phyloP scores from a whole-genome alignment of 2,888 invertebrate genomes.

The Parthenolecanium corni region DNA sequence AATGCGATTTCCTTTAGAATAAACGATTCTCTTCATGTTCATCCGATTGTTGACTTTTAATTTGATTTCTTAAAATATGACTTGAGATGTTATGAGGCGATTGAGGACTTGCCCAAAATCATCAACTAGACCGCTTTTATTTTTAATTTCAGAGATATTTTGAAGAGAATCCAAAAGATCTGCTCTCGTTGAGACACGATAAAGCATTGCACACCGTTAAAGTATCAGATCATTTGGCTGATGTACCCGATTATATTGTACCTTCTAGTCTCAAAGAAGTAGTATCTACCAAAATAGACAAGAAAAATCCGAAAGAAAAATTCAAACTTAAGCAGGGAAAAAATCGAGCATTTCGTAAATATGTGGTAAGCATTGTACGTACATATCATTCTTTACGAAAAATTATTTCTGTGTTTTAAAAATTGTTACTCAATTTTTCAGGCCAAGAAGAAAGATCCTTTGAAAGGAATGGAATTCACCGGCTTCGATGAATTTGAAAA shows the following conservation, averaged over 20 bases:
- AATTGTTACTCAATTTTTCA: conserved; percentile 39
- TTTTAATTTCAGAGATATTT: conserved; percentile 58
- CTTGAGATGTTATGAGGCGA: no score
- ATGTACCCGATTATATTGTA: conserved; percentile 87
- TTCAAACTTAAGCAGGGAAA: conserved; percentile 29
- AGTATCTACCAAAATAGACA: conserved; percentile 18
- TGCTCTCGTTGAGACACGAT: conserved; percentile 72
- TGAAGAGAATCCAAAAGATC: conserved; percentile 79
- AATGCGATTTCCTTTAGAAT: no score
- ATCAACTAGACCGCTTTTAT: no score
- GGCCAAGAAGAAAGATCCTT: conserved; percentile 55
- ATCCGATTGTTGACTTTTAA: no score
- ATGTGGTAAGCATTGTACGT: conserved; percentile 33
- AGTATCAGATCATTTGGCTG: conserved; percentile 69
- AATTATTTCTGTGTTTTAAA: conserved; percentile 7
- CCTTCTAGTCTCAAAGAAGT: conserved; percentile 56
- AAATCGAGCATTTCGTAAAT: conserved; percentile 33
- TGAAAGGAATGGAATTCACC: conserved; percentile 48
- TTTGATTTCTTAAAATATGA: no score
- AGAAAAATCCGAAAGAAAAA: conserved; percentile 28
- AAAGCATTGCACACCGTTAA: conserved; percentile 74
- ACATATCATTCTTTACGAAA: neutral
- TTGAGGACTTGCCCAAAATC: no score
- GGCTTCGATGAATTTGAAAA: conserved; percentile 7
- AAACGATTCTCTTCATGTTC: no score